Percentiles rank a stretch among this genome's conserved stretches.
Evolutionary conservation across 2,888 invertebrate genomes (phyloP).

Genomic region (Crepidodera aurea): DNA sequence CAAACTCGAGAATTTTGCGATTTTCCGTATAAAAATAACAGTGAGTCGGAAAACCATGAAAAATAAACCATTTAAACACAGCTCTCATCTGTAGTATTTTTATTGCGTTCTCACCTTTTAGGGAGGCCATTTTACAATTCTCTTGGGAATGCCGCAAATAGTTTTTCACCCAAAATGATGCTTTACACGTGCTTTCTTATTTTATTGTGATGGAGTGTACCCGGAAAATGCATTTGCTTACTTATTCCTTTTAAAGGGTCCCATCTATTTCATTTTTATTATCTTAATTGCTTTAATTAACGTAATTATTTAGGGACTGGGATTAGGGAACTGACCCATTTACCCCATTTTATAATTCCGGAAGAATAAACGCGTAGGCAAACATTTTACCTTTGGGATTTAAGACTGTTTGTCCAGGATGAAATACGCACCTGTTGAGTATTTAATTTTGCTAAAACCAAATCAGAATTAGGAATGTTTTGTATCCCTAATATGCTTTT

Average conservation of each 20-base stretch:
- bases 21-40: too few relatives aligned
- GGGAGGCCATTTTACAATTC: conserved; percentile 23
- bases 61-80: conserved; percentile 19
- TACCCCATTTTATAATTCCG: conserved; percentile 20
- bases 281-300: conserved; percentile 22
- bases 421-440: conserved; percentile 25
- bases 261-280: conserved; percentile 2
- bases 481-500: neutral
- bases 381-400: conserved; percentile 22
- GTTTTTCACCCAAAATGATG: conserved; percentile 18
- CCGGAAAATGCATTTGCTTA: conserved; percentile 16
- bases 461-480: too few relatives aligned
- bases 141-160: conserved; percentile 14
- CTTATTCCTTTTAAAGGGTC: neutral
- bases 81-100: conserved; percentile 24
- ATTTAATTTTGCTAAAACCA: conserved; percentile 17
- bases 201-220: conserved; percentile 24
- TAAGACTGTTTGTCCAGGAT: conserved; percentile 14
- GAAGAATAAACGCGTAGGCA: conserved; percentile 16
- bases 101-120: conserved; percentile 27
- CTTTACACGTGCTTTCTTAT: conserved; percentile 10
- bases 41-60: neutral
- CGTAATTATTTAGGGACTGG: conserved; percentile 13
- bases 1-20: too few relatives aligned
- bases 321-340: conserved; percentile 20